These are phyloP conservation scores for Trididemnum clinides DNA, from an alignment of 23 tunicate genomes.

Conservation along the genomic window DNA sequence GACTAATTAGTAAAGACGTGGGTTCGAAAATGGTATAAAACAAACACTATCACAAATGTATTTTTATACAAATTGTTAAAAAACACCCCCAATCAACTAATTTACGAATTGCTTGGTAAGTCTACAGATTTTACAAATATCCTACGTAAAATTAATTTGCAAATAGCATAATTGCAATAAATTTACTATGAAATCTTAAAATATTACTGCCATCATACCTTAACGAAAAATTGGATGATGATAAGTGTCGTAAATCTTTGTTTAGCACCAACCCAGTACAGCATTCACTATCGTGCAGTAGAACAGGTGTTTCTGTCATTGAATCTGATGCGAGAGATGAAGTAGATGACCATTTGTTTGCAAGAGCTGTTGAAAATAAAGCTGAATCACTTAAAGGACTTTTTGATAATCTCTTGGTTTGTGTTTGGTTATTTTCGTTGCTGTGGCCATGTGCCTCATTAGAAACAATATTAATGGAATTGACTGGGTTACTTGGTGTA, in stretches of 20 bases:
- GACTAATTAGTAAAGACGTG: too few species aligned
- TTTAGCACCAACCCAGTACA: neutral
- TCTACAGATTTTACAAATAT: neutral
- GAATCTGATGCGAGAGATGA: slow-evolving; percentile 16
- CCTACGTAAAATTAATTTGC: neutral
- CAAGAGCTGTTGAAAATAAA: neutral
- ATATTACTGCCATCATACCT: neutral
- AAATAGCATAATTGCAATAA: too few species aligned
- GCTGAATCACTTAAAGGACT: neutral
- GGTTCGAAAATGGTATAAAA: too few species aligned
- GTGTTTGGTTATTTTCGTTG: neutral
- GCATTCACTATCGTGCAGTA: neutral
- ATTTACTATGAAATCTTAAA: neutral
- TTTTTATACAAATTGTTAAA: too few species aligned
- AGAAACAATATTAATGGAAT: slow-evolving; percentile 9
- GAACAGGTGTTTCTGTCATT: neutral
- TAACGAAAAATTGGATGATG: neutral
- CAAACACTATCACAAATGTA: too few species aligned
- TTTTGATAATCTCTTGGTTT: neutral
- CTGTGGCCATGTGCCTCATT: neutral
- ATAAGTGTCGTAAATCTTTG: neutral
- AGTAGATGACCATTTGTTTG: slow-evolving; percentile 15
- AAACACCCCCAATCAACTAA: too few species aligned
- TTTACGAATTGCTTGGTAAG: too few species aligned
- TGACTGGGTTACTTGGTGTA: neutral